Evolutionary conservation across 2,797 vertebrate genomes (phyloP), one percentile per base, ranked within the genome.

Genomic region (Gorsachius magnificus): DNA sequence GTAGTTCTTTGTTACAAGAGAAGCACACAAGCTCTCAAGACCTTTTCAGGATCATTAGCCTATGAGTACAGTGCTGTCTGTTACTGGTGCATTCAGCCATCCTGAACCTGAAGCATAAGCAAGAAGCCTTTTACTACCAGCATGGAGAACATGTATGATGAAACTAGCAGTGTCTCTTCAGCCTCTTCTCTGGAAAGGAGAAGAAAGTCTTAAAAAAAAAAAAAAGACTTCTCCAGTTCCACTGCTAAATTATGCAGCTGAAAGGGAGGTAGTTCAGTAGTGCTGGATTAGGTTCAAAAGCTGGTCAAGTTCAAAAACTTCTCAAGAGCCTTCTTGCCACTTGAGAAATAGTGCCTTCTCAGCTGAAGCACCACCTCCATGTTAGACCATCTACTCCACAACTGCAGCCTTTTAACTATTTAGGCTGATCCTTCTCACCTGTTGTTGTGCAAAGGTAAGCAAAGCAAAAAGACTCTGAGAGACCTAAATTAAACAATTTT

Each of bases 231-330:
- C 85, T 95, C 58, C 50, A 65, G 80, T 90, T 94, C 69, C 79
- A 45, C 77, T 83, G 65, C 29, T 90, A 61, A 94, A 90, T 94
- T 80, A 94, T 93, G 76, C 85, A 88, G 61, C 72, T 50, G 41
- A 71, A 86, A 75, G 63, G 0, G 10, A 92, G 46, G 54, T 78
- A 88, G 88, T 41, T 74, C 83, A 88, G 66, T 65, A 63, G 86
- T 53, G 46, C 20, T 28, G 35, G 19, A 61, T 53, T 41, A 36
- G 53, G 72, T 89, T 93, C 72, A 95, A 77, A 83, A 81, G 38
- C 53, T 58, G 76, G 76, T 78, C 80, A 93, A 75, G 64, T 88
- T 77, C 21, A 77, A 66, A 75, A 66, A 17, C 9, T 50, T 83
- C 45, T 69, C 41, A 18, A 11, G 29, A 83, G 35, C 22, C 10